Base-by-base conservation (phyloP, 2,797 vertebrate genomes). In the Nannoperca australis region DNA sequence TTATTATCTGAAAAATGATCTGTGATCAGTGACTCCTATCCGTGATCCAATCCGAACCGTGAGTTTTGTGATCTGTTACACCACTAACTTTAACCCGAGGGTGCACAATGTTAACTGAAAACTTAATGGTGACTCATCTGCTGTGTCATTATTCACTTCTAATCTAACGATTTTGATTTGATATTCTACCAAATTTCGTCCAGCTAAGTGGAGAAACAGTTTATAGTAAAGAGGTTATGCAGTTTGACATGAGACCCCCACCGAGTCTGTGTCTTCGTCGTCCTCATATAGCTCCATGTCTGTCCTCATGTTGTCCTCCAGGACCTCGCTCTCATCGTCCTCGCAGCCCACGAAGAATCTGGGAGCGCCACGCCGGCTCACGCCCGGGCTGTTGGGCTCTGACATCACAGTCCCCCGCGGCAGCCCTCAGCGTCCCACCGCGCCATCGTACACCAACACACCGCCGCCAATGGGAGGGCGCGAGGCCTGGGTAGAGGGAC, bases 281-380 rank as follows among this genome's bases (percentile, higher is more conserved):
- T 98, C 97, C 89, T 97, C 97, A 8, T 97, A 97, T 76, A 96
- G 95, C 94, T 97, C 98, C 97, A 98, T 96, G 94, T 97, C 97
- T 94, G 96, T 94, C 96, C 94, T 97, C 94, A 96, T 95, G 92
- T 94, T 94, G 73, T 88, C 93, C 18, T 94, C 97, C 95, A 92
- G 91, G 89, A 94, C 94, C 87, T 97, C 97, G 94, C 95, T 96
- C 91, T 99, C 98, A 95, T 99, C 98, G 93, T 98, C 98, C 94
- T 97, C 97, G 96, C 96, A 97, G 95, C 98, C 98, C 36, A 99
- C 96, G 90, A 98, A 98, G 96, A 99, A 99, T 95, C 95, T 97
- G 95, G 98, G 97, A 91, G 96, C 91, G 90, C 95, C 94, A 91
- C 86, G 94, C 88, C 95, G 94, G 92, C 96, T 97, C 96, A 97